Evolutionary conservation across 2,797 vertebrate genomes (phyloP), one percentile per base, ranked within the genome.

Genomic region (Oophaga sylvatica): DNA sequence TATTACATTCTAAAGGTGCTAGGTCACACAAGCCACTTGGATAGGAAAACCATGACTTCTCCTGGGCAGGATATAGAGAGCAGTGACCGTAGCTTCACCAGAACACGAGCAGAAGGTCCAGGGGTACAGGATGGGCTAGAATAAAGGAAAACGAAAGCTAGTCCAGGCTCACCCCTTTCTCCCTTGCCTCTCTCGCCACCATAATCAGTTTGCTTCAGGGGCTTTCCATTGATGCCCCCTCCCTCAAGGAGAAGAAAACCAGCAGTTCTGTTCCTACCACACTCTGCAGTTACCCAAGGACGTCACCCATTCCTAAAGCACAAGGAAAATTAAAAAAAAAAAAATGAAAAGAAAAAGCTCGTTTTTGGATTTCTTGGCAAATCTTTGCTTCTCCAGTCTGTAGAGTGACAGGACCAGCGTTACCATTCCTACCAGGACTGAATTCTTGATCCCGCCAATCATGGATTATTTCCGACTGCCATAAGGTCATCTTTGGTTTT

Each of bases 251-350:
- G 90, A 90, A 91, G 89, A 91, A 91, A 91, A 83, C 75, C 84
- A 81, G 84, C 73, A 68, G 53, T 83, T 89, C 75, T 83, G 88
- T 89, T 87, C 85, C 22, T 10, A 80, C 29, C 59, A 78, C 57
- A 48, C 78, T 88, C 77, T 88, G 63, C 59, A 80, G 62, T 56
- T 26, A 5, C 76, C 80, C 89, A 89, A 90, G 90, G 73, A 88
- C 80, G 87, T 91, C 87, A 90, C 83, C 84, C 88, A 77, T 91
- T 91, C 93, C 89, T 90, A 92, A 93, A 94, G 93, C 94, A 94
- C 93, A 94, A 93, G 91, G 90, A 89, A 87, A 77, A 73, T 20
- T n/a, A n/a, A n/a, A n/a, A n/a, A n/a, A n/a, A n/a, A n/a, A n/a
- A n/a, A 84, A 73, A 45, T 22, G 22, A 70, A 71, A 71, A 19